Evolutionary conservation across 2,888 invertebrate species (phyloP).

Genomic region (Phasia obesa): DNA sequence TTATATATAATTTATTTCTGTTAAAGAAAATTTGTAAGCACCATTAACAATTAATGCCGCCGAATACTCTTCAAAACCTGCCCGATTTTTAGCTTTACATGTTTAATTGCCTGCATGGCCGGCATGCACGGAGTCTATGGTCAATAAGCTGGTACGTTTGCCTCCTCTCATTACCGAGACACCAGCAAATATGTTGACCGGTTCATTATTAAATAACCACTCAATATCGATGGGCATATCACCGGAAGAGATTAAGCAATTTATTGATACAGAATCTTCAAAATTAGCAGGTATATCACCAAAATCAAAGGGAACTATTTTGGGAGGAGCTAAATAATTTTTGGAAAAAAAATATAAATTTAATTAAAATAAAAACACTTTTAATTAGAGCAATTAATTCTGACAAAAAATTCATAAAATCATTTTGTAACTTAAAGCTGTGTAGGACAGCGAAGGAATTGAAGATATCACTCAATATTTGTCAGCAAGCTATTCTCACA

Average conservation of each 20-base stretch:
- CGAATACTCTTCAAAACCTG: constrained; percentile 83
- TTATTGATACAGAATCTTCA: constrained; percentile 88
- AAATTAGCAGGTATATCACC: constrained; percentile 88
- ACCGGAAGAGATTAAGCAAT: constrained; percentile 89
- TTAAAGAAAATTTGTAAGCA: constrained; percentile 67
- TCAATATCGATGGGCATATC: constrained; percentile 86
- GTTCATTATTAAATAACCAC: constrained; percentile 84
- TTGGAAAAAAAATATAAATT: not conserved
- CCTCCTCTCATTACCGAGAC: constrained; percentile 81
- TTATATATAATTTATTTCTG: not conserved
- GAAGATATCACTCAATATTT: no score
- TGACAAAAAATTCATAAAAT: no score
- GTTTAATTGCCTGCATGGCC: constrained; percentile 86
- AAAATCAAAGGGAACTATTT: constrained; percentile 90
- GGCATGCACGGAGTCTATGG: constrained; percentile 86
- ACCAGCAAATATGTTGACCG: constrained; percentile 78
- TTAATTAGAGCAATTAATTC: not conserved
- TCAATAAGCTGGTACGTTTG: constrained; percentile 85
- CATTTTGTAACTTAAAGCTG: no score
- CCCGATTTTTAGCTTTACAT: constrained; percentile 86
- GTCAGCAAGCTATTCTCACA: no score
- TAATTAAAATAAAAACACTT: not conserved
- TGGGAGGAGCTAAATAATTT: constrained; percentile 86
- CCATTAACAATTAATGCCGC: constrained; percentile 82
- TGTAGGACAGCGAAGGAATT: no score